A percentile compares a stretch with the other conserved stretches of the same genome.
Evolutionary conservation across 2,113 vertebrate species (phyloP).

Genomic region (Terrapene triunguis): DNA sequence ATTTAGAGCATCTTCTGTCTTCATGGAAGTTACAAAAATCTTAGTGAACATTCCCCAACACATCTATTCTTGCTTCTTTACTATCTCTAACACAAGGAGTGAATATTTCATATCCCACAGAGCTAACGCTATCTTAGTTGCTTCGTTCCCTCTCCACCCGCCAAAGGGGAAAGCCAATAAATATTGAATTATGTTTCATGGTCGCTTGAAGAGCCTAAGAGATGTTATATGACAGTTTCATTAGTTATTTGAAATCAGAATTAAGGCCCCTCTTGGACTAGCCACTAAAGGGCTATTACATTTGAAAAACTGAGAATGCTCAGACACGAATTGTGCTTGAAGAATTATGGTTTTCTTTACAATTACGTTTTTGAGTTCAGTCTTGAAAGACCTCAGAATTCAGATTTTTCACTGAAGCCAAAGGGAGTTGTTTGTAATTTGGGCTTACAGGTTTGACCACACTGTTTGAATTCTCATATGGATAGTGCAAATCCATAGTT

Average conservation of each 20-base stretch:
- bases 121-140: conserved; percentile 2
- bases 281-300: conserved; percentile 6
- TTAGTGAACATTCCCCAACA: conserved; percentile 17
- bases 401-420: background rate
- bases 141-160: background rate
- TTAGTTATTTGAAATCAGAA: conserved; percentile 23
- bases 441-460: accelerated
- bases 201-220: conserved; percentile 25
- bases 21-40: conserved; percentile 46
- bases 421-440: background rate
- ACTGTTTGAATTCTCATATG: background rate
- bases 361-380: background rate
- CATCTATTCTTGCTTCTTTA: conserved; percentile 41
- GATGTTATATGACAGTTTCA: background rate
- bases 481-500: conserved; percentile 8
- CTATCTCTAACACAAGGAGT: conserved; percentile 29
- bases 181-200: conserved; percentile 20
- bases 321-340: background rate
- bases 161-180: conserved; percentile 46
- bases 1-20: conserved; percentile 35
- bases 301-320: background rate
- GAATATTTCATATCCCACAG: conserved; percentile 36
- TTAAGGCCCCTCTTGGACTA: background rate
- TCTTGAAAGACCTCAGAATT: background rate
- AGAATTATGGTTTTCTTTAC: background rate